Percentiles rank a stretch among this genome's conserved stretches.
These are phyloP conservation scores for Sebastes matsubarae DNA, from an alignment of 2,797 vertebrate species.

Conservation along the genomic window DNA sequence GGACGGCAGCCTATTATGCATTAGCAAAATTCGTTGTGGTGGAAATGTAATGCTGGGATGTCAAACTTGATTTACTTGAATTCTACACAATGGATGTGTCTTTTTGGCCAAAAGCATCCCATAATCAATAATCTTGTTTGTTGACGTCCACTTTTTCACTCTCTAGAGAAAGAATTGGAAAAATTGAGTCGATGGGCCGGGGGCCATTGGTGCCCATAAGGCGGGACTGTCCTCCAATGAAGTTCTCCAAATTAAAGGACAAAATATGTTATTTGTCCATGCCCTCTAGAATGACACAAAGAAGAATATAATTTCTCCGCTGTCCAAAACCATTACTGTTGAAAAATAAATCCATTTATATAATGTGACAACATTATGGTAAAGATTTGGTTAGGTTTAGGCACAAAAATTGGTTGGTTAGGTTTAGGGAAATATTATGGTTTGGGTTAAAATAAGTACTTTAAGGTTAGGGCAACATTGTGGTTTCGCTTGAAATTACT, in stretches of 20 bases:
- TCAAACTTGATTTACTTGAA: slow-evolving; percentile 3
- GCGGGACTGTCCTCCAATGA: neutral
- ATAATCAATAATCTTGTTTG: neutral
- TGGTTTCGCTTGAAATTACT: too few species aligned
- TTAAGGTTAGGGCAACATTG: neutral
- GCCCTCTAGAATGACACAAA: neutral
- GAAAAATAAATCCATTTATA: neutral
- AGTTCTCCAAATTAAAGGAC: neutral
- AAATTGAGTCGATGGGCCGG: neutral
- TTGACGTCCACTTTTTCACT: neutral
- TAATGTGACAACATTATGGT: neutral
- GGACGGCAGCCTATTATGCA: neutral
- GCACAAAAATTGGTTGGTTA: too few species aligned
- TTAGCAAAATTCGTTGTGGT: neutral
- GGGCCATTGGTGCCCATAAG: neutral
- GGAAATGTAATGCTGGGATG: neutral
- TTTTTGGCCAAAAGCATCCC: neutral
- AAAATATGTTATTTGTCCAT: neutral
- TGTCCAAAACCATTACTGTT: neutral
- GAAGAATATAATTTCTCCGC: too few species aligned
- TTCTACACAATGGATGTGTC: neutral
- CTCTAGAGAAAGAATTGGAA: neutral
- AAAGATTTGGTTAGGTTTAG: neutral
- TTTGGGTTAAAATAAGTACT: neutral
- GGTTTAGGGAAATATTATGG: too few species aligned